Percentiles rank a stretch among this genome's conserved stretches.
Conservation (phyloP, 2,888 invertebrate species). For the Tiliacea aurago region DNA sequence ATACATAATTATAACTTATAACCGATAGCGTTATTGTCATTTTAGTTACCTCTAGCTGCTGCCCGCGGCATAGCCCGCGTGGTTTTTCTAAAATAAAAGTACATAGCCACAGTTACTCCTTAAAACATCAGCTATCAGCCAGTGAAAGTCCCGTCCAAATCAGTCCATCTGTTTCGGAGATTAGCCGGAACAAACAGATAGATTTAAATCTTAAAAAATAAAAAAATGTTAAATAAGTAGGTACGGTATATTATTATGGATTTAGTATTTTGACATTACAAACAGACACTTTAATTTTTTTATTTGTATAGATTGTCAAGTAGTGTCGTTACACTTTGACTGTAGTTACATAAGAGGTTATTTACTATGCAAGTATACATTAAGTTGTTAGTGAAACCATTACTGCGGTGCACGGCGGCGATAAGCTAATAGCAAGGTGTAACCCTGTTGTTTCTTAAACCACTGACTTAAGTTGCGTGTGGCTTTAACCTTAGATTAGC, state of each 20-base stretch:
- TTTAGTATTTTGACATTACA: too few species aligned
- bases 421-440: slow-evolving; percentile 48
- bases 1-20: neutral
- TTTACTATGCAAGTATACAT: slow-evolving; percentile 36
- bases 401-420: slow-evolving; percentile 36
- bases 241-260: too few species aligned
- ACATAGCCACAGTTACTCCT: too few species aligned
- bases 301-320: neutral
- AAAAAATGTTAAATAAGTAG: too few species aligned
- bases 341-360: slow-evolving; percentile 17
- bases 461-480: slow-evolving; percentile 24
- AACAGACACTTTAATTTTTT: too few species aligned
- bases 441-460: slow-evolving; percentile 45
- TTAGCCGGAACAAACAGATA: too few species aligned
- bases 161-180: too few species aligned
- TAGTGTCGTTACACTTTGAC: slow-evolving; percentile 26
- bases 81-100: too few species aligned
- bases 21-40: neutral
- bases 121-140: too few species aligned
- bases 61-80: too few species aligned
- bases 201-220: too few species aligned
- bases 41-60: neutral
- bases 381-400: slow-evolving; percentile 54
- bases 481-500: slow-evolving; percentile 25
- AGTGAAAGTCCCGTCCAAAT: too few species aligned